Evolutionary conservation across 2,797 vertebrate genomes (phyloP).

Genomic region (Avahi laniger): DNA sequence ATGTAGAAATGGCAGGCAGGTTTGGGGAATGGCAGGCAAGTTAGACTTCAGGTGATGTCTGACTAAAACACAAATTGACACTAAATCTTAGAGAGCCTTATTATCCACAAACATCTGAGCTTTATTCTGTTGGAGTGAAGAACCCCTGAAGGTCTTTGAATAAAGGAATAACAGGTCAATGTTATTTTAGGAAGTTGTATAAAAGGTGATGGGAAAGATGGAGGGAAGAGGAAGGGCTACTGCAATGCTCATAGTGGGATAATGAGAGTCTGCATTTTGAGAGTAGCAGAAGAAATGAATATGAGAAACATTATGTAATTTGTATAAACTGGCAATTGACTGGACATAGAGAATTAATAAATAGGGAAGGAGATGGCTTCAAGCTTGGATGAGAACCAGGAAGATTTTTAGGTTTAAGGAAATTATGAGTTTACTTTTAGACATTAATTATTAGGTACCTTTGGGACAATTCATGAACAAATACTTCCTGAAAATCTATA

Average conservation of each 20-base stretch:
- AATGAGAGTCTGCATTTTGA: background rate
- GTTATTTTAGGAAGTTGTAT: background rate
- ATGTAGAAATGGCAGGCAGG: background rate
- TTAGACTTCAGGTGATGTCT: background rate
- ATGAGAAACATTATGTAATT: background rate
- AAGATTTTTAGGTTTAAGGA: background rate
- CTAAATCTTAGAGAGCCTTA: background rate
- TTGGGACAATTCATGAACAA: background rate
- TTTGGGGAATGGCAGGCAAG: background rate
- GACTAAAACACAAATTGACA: background rate
- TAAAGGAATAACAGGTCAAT: background rate
- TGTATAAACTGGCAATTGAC: background rate
- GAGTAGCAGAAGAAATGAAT: background rate
- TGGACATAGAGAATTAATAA: slow-evolving; percentile 5
- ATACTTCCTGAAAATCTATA: background rate
- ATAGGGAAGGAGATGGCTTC: background rate
- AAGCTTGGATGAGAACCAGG: background rate
- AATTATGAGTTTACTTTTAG: slow-evolving; percentile 36
- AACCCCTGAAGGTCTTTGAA: background rate
- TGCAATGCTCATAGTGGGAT: background rate
- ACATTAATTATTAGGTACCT: background rate
- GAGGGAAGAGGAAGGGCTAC: background rate
- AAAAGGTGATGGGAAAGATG: background rate
- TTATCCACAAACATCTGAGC: background rate
- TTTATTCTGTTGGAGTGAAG: background rate